Evolutionary conservation across 64 coral and sea anemone genomes (phyloP).

Genomic region (Hydrozoanthus tunicans): DNA sequence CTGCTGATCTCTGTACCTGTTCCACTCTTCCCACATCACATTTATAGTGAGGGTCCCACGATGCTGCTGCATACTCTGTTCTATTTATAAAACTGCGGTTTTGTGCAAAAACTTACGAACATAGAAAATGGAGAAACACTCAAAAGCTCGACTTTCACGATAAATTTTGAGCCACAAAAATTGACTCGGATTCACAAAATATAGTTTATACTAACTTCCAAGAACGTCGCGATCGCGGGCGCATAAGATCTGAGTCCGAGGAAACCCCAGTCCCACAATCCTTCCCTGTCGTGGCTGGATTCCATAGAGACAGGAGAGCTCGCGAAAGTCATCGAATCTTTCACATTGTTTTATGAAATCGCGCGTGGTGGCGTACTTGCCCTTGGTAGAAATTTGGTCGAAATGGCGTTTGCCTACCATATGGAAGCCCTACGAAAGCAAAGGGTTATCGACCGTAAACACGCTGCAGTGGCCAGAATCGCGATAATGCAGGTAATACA

Average conservation of each 20-base stretch:
- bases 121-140: too few species aligned
- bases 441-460: slow-evolving; percentile 46
- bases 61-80: too few species aligned
- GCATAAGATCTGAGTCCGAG: slow-evolving; percentile 28
- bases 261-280: slow-evolving; percentile 53
- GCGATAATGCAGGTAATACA: slow-evolving; percentile 28
- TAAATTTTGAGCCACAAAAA: too few species aligned
- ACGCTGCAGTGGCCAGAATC: slow-evolving; percentile 29
- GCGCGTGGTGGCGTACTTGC: neutral
- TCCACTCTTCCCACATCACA: too few species aligned
- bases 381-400: neutral
- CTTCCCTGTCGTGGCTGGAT: slow-evolving; percentile 25
- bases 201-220: too few species aligned
- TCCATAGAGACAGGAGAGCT: slow-evolving; percentile 39
- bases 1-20: too few species aligned
- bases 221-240: neutral
- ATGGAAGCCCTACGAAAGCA: slow-evolving; percentile 41
- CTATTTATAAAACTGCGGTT: too few species aligned
- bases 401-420: slow-evolving; percentile 51
- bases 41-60: too few species aligned
- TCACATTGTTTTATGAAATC: neutral
- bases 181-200: too few species aligned
- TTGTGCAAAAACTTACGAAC: too few species aligned
- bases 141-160: too few species aligned
- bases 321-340: neutral